These are phyloP conservation scores for Bembecia ichneumoniformis DNA, from an alignment of 2,888 invertebrate species.

Conservation along the genomic window DNA sequence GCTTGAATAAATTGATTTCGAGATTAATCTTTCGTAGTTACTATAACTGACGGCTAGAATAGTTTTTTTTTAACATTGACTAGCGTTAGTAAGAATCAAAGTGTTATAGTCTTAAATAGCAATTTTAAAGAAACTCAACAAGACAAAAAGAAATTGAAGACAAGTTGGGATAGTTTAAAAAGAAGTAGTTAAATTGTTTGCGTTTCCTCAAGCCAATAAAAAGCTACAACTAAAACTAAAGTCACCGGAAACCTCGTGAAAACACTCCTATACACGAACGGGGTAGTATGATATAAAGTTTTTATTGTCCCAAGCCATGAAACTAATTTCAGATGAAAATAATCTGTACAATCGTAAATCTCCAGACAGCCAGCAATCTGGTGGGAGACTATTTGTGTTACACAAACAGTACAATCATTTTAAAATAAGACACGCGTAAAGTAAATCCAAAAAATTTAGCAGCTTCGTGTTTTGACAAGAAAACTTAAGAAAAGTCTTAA, in stretches of 20 bases:
- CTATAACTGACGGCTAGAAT: conserved; percentile 30
- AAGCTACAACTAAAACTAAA: conserved; percentile 19
- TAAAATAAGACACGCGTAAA: too few relatives aligned
- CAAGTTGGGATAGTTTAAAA: neutral
- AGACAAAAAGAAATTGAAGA: neutral
- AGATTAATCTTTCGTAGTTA: conserved; percentile 61
- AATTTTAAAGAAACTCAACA: neutral
- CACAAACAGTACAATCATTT: conserved; percentile 19
- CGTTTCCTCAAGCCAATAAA: neutral
- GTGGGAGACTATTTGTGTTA: conserved; percentile 26
- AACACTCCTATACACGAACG: conserved; percentile 35
- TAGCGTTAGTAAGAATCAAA: neutral
- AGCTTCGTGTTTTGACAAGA: too few relatives aligned
- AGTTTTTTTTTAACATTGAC: conserved; percentile 3
- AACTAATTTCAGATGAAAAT: conserved; percentile 50
- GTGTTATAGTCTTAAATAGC: neutral
- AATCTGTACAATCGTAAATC: conserved; percentile 52
- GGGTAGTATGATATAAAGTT: conserved; percentile 41
- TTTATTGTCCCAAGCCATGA: conserved; percentile 49
- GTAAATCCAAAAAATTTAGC: too few relatives aligned
- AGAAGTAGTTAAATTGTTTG: neutral
- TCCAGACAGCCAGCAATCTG: conserved; percentile 50
- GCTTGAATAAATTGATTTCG: conserved; percentile 69
- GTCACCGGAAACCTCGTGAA: conserved; percentile 59
- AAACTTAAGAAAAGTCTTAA: too few relatives aligned